Evolutionary conservation across 2,113 vertebrate species (phyloP).

Genomic region (Arizona elegans): DNA sequence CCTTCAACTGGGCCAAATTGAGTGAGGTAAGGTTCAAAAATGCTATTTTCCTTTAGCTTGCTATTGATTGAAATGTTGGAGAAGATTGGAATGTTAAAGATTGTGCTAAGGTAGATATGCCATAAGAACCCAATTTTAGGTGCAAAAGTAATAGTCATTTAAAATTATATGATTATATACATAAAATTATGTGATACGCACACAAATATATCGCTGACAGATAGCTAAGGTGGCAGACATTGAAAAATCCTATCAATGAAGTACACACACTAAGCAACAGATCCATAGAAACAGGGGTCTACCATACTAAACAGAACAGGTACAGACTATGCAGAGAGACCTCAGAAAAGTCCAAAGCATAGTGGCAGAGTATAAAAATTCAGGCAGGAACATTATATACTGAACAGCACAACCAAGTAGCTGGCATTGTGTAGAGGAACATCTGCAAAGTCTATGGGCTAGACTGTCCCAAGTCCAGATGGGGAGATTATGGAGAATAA

Average conservation of each 20-base stretch:
- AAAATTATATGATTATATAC: neutral
- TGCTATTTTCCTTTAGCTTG: neutral
- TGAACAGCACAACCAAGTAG: neutral
- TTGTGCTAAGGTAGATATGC: neutral
- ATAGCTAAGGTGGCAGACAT: neutral
- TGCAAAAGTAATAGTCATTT: neutral
- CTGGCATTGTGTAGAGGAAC: neutral
- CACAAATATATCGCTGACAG: neutral
- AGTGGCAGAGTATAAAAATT: neutral
- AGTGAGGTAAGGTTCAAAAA: slow-evolving; percentile 80
- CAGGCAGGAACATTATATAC: neutral
- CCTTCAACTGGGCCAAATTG: slow-evolving; percentile 97
- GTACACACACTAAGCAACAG: neutral
- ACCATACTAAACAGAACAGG: neutral
- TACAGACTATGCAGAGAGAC: neutral
- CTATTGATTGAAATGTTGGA: neutral
- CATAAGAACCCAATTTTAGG: neutral
- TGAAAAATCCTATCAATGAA: too few species aligned
- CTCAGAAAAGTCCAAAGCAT: neutral
- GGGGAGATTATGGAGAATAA: neutral
- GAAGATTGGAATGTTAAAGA: neutral
- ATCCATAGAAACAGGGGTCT: neutral
- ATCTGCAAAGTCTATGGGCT: neutral
- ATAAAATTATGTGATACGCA: neutral
- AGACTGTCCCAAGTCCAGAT: neutral